Evolutionary conservation across 2,113 vertebrate genomes (phyloP).

Genomic region (Engraulis encrasicolus): DNA sequence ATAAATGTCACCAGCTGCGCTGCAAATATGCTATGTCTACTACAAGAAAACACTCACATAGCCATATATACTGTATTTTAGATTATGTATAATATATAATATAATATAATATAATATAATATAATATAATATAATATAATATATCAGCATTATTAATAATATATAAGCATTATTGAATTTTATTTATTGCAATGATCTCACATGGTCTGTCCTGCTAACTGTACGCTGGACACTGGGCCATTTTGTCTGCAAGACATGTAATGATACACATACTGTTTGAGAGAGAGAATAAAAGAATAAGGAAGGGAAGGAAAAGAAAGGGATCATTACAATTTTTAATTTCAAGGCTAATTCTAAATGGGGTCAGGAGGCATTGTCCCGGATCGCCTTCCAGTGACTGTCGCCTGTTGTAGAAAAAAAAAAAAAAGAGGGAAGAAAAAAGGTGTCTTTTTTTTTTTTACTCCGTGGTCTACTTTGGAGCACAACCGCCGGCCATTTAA

Average conservation of each 20-base stretch:
- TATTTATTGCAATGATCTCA: not conserved
- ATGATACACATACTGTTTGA: not conserved
- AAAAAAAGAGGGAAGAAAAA: too few species aligned
- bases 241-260: not conserved
- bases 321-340: constrained; percentile 1
- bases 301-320: not conserved
- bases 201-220: not conserved
- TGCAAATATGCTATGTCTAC: not conserved
- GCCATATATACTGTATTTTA: too few species aligned
- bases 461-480: constrained; percentile 16
- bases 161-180: too few species aligned
- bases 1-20: not conserved
- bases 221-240: not conserved
- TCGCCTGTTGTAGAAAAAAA: too few species aligned
- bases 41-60: not conserved
- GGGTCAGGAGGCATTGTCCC: constrained; percentile 15
- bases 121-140: too few species aligned
- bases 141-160: too few species aligned
- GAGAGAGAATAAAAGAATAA: not conserved
- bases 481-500: constrained; percentile 39
- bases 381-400: constrained; percentile 26
- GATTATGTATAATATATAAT: too few species aligned
- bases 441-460: not conserved
- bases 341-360: constrained; percentile 1
- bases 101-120: too few species aligned